Base-by-base conservation (phyloP, 2,797 vertebrate genomes). In the Pelochelys cantorii region DNA sequence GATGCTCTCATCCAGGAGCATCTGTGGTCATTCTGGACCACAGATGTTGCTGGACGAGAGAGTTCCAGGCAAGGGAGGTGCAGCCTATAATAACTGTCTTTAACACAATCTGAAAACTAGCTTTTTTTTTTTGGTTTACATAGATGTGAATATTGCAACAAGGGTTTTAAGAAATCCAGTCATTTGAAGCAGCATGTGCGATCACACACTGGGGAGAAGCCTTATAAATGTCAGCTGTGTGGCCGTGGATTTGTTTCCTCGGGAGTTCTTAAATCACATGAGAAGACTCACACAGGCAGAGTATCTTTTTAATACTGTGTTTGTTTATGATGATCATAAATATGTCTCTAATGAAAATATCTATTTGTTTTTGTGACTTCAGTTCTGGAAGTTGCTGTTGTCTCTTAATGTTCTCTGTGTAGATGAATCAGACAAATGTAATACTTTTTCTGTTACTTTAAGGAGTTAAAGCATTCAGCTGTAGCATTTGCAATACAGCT, bases 121-220 rank as follows among this genome's bases (percentile, higher is more conserved):
- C 84, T 90, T 83, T 83, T 7, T 95, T 14, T 87, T 57, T 83
- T 54, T 54, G 53, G 80, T 80, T 34, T 74, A 92, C 71, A 48
- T 83, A 98, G 98, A 71, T 99, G 99, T 96, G 98, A 80, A 55
- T 99, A 99, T 96, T 99, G 99, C 97, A 98, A 97, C 97, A 99
- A 99, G 92, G 99, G 98, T 89, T 99, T 99, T 95, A 99, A 99
- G 98, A 99, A 99, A 97, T 99, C 99, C 27, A 99, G 99, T 92
- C 99, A 99, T 92, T 97, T 99, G 97, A 99, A 99, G 97, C 99
- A 99, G 92, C 99, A 99, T 0, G 98, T 99, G 22, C 98, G 99
- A 42, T 99, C 99, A 0, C 99, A 99, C 97, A 99, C 99, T 0
- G 99, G 99, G 22, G 99, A 99, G 98, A 99, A 99, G 96, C 99